Base-by-base conservation (phyloP, 2,888 invertebrate species). In the Brenthis hecate region DNA sequence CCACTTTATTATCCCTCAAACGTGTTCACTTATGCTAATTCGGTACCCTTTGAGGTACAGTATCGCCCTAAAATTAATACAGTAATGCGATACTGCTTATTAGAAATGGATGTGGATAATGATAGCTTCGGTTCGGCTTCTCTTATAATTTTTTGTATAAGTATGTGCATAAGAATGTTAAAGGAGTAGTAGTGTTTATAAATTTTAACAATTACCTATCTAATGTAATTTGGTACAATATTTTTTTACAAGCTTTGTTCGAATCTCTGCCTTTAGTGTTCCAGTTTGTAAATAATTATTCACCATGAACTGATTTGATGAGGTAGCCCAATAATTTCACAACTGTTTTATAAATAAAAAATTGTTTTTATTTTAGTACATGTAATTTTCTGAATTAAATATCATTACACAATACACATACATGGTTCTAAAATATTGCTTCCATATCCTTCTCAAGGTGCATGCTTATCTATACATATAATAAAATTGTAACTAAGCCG, bases 11-110 rank as follows among this genome's bases (percentile, higher is more conserved):
- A 89, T 89, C 85, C 88, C 85, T 84, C 85, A 86, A 85, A 87
- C 87, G 86, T 85, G 86, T 82, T 84, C 85, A 83, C 83, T 86
- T 87, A 90, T 91, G 90, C 85, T 89, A 91, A 92, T 92, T 87
- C 77, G 73, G 81, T 28, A 81, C 85, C 87, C 89, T 91, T 90
- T 91, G 91, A 89, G 88, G 89, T 85, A 79, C 77, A 75, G 75
- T 74, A 78, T 81, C 74, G 77, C 73, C 74, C 69, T 72, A 71
- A 75, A 76, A 78, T 78, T 76, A 78, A 79, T 78, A 76, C 72
- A 72, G 74, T 76, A 77, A 77, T 75, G 76, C 75, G 72, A 75
- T 73, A 68, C 58, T 71, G 70, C 73, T 70, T 73, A 75, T 75
- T 76, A 75, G 69, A 71, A 74, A 68, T 71, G 76, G 73, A 73